Evolutionary conservation across 2,888 invertebrate genomes (phyloP), one percentile per base, ranked within the genome.

Genomic region (Dexiosoma caninum): DNA sequence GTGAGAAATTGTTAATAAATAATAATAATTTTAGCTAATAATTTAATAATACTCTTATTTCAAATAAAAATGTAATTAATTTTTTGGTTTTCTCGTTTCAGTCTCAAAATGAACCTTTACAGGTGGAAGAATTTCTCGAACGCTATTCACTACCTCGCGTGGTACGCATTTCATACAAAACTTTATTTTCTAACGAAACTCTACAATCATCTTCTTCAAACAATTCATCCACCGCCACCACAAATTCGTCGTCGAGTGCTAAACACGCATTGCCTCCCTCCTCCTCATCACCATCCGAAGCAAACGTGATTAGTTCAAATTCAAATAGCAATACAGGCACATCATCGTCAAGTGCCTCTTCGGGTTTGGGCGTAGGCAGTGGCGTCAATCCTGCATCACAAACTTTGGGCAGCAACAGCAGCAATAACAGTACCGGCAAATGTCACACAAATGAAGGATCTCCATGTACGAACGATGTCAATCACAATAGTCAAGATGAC

Each of bases 131-230:
- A 57, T 90, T 90, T 80, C 86, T 90, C 8, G 90, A 90, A 82
- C 88, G 90, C 19, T 88, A 88, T 80, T 86, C 89, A 9, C 77
- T 90, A 62, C 90, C 90, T 6, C 88, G 90, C 42, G 88, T 90
- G 8, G 90, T 88, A 7, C 87, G 89, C 71, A 86, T 90, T 78
- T 86, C 87, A 69, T 86, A 88, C 57, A 86, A 86, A 70, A 86
- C 86, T 71, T 87, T 88, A 82, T 89, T 85, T 77, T 88, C 86
- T 66, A 87, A 90, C 67, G 90, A 90, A 84, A 90, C 90, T 19
- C 81, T 90, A 19, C 89, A 89, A 83, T 90, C 90, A 14, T 90
- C 88, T 49, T 90, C 90, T 6, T 90, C 90, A 40, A 87, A 89
- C 81, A 90, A 89, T 66, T 90, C 90, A 10, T 89, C 90, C 8